Evolutionary conservation across 2,888 invertebrate species (phyloP), one percentile per base, ranked within the genome.

Genomic region (Muschampia plurimacula): DNA sequence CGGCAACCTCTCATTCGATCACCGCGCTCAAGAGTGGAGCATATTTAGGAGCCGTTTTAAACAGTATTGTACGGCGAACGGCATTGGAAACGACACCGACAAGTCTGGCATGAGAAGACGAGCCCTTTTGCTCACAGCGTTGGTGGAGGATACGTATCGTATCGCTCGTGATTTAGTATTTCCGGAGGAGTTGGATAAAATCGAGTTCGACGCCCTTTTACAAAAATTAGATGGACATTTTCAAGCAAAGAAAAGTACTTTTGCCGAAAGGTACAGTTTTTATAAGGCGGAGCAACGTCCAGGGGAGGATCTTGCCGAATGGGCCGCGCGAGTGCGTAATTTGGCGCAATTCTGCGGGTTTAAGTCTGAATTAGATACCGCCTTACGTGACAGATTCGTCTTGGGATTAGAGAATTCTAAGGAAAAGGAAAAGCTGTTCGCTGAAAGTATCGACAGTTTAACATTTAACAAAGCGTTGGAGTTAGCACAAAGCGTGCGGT

Each of bases 71-170:
- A 28, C 15, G 44, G 44, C 63, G 44, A 64, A 64, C 63, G 63
- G 10, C 28, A 64, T 64, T 6, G 32, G 22, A 13, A 28, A n/a
- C 10, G 63, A 64, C 15, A 64, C 63, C n/a, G 63, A 64, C 59
- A 77, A 79, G 55, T 52, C 75, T 8, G 77, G 74, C 52, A 66
- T 75, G 22, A 75, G 74, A 59, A 74, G 76, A 15, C 74, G 76
- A 8, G 77, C 76, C 5, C 22, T 79, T 28, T 69, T 78, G 15
- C 55, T 79, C n/a, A 73, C 75, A 9, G 71, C 74, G 4, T 66
- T 78, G 32, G 78, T 78, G 32, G 79, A 78, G 49, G 75, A 77
- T 22, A 77, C 79, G 1, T 78, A 76, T 74, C 76, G 77, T 52
- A 60, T 78, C 41, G 74, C 74, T 8, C 73, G 73, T 55, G 77